Evolutionary conservation across 2,797 vertebrate species (phyloP), one percentile per base, ranked within the genome.

Genomic region (Capromys pilorides): DNA sequence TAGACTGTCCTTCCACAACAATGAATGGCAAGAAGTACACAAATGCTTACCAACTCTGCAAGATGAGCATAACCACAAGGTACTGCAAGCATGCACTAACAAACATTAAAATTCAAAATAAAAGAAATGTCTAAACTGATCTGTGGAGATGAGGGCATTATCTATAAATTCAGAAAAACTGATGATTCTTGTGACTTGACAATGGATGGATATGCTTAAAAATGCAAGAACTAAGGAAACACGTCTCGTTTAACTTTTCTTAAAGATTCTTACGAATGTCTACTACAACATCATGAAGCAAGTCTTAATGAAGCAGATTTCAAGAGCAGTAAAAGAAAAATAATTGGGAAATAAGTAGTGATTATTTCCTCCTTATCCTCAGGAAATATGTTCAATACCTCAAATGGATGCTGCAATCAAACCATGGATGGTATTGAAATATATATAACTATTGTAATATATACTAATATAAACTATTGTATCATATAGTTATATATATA

Each of bases 201-300:
- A 90, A 51, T 16, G 69, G 57, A 90, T 87, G n/a, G n/a, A 57
- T 67, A 49, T 11, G 51, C 39, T 90, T 54, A 86, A 79, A 94
- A 90, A 87, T 24, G 11, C 24, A 90, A 62, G 28, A 51, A 90
- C 28, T 28, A 84, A 45, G 39, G 64, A 59, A 54, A 45, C 69
- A 26, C 12, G 16, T 45, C 28, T 61, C 49, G 31, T n/a, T 59
- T 36, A 59, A 59, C 28, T 49, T 73, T 41, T 71, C 24, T 57
- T 39, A 14, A 51, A 41, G 51, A 0, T 61, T 93, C 7, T 22
- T 80, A 36, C 87, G 6, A 67, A 49, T 88, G 26, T 94, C 41
- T 61, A 51, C 62, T 9, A 12, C 36, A 59, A 92, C 3, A 24
- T 59, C 45, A 64, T 51, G 54, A 73, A 66, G n/a, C 11, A 2